phyloP scores from a whole-genome alignment of 2,797 vertebrate genomes.

The Buphagus erythrorhynchus region DNA sequence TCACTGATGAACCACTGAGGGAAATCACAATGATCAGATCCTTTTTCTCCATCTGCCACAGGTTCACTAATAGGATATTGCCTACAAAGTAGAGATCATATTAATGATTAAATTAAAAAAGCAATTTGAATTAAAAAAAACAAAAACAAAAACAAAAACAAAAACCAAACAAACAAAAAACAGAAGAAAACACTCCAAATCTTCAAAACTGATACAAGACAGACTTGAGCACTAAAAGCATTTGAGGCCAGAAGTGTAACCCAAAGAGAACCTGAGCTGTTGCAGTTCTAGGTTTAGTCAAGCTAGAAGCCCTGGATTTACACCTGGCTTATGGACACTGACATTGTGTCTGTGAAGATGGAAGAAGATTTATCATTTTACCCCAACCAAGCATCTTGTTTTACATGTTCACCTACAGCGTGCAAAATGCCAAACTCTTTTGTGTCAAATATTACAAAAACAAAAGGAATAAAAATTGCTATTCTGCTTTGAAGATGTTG shows the following conservation, averaged over 20 bases:
- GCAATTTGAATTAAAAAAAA: background rate
- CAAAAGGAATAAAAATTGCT: background rate
- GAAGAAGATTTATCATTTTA: background rate
- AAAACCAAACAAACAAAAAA: rapidly evolving
- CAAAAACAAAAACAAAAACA: background rate
- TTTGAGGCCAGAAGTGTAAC: background rate
- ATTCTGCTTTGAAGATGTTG: background rate
- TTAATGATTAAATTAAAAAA: background rate
- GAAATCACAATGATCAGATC: background rate
- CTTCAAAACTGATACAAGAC: rapidly evolving
- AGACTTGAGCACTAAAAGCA: background rate
- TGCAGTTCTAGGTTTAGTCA: background rate
- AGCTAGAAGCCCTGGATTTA: background rate
- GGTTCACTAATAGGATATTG: background rate
- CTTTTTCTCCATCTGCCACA: background rate
- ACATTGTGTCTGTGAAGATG: background rate
- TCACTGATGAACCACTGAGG: background rate
- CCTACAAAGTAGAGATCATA: background rate
- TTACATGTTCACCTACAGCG: rapidly evolving
- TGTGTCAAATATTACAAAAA: background rate
- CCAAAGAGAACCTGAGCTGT: background rate
- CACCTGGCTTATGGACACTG: background rate
- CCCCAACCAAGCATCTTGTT: background rate
- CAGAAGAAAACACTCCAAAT: background rate
- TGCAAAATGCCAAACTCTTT: background rate